Evolutionary conservation across 2,113 vertebrate genomes (phyloP).

Genomic region (Caranx melampygus): DNA sequence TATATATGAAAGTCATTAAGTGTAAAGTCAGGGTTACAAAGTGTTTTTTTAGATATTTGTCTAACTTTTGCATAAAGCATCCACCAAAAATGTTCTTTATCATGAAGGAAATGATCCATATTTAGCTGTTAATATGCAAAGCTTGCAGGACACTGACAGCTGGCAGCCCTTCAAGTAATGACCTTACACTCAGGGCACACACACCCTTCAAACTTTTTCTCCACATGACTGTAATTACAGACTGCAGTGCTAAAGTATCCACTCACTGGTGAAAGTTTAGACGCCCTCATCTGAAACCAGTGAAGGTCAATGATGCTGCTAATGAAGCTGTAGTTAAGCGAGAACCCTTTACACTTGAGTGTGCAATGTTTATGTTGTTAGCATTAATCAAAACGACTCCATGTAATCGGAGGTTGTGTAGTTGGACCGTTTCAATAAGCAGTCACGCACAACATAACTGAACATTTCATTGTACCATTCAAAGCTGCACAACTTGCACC

Average conservation of each 20-base stretch:
- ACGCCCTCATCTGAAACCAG: background rate
- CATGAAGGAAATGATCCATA: background rate
- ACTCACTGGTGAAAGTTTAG: background rate
- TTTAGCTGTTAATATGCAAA: background rate
- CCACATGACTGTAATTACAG: background rate
- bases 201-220: background rate
- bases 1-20: background rate
- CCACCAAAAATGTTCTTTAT: background rate
- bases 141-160: background rate
- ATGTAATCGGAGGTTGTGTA: background rate
- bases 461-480: background rate
- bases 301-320: background rate
- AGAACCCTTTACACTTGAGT: background rate
- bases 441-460: background rate
- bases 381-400: background rate
- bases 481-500: background rate
- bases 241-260: background rate
- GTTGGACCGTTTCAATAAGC: background rate
- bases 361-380: background rate
- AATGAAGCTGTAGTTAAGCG: background rate
- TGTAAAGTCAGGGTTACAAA: background rate
- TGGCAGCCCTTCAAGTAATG: conserved; percentile 1
- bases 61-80: background rate
- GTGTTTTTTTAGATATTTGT: background rate
- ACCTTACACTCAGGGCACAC: background rate